Conservation (phyloP, 2,888 invertebrate species). For the Nomada hirtipes region DNA sequence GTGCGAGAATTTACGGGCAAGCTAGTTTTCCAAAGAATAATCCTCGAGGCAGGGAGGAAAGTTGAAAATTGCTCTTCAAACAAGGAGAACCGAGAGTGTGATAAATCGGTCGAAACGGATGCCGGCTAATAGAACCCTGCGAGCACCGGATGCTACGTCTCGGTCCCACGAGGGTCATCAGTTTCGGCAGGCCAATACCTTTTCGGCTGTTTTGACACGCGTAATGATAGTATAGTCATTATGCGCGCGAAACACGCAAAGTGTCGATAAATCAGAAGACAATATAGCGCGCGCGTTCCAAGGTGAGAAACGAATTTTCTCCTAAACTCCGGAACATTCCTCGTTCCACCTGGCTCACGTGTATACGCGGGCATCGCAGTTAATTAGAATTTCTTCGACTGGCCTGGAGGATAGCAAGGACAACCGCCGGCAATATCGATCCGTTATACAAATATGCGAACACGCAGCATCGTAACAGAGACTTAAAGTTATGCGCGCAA, state of each 20-base stretch:
- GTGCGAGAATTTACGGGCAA: slow-evolving; percentile 52
- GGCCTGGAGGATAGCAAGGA: not conserved
- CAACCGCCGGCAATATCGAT: not conserved
- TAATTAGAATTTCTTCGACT: not conserved
- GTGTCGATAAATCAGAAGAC: slow-evolving; percentile 46
- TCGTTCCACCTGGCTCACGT: not conserved
- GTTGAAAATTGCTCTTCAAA: slow-evolving; percentile 66
- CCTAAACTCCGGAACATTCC: not conserved
- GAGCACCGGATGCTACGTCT: slow-evolving; percentile 38
- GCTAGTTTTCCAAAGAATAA: slow-evolving; percentile 57
- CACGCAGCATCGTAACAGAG: slow-evolving; percentile 38
- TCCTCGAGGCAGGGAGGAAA: slow-evolving; percentile 57
- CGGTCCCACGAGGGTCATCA: slow-evolving; percentile 44
- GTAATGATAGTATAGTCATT: slow-evolving; percentile 47
- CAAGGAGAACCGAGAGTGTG: slow-evolving; percentile 35
- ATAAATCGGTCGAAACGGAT: slow-evolving; percentile 61
- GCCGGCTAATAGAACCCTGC: slow-evolving; percentile 31
- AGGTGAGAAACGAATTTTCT: not conserved
- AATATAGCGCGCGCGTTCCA: slow-evolving; percentile 2
- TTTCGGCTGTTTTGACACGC: slow-evolving; percentile 29
- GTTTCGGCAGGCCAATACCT: slow-evolving; percentile 58
- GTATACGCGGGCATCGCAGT: too few species aligned
- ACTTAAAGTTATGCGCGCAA: slow-evolving; percentile 49
- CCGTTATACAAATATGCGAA: not conserved
- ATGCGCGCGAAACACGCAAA: slow-evolving; percentile 47